These are phyloP conservation scores for Ypsolopha scabrella DNA, from an alignment of 2,888 invertebrate species.

Conservation along the genomic window DNA sequence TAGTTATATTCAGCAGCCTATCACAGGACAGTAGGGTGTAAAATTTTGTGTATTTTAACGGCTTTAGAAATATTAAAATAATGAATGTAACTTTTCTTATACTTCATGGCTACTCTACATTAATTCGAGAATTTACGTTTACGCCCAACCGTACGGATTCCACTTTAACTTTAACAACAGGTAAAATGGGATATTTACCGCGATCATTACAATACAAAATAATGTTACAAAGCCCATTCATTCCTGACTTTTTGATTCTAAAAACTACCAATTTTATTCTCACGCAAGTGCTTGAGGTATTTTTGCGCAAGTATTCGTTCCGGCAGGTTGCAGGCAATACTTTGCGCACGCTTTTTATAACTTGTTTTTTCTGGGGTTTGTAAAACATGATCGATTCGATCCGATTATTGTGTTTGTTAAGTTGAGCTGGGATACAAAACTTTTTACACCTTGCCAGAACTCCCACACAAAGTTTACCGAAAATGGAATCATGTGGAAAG, in stretches of 20 bases:
- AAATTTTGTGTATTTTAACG: not conserved
- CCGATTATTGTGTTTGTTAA: constrained; percentile 54
- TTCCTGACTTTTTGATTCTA: constrained; percentile 18
- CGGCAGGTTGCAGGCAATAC: constrained; percentile 16
- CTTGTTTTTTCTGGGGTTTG: constrained; percentile 4
- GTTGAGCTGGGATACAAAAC: constrained; percentile 21
- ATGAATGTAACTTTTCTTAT: too few species aligned
- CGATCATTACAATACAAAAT: constrained; percentile 34
- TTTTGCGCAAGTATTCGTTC: constrained; percentile 4
- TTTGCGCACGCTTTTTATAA: constrained; percentile 15
- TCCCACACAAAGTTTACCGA: constrained; percentile 38
- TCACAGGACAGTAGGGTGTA: too few species aligned
- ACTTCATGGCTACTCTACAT: constrained; percentile 22
- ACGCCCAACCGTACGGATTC: not conserved
- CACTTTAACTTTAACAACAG: constrained; percentile 33
- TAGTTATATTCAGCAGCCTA: too few species aligned
- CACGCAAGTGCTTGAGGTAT: constrained; percentile 3
- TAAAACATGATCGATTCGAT: constrained; percentile 53
- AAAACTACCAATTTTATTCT: constrained; percentile 29
- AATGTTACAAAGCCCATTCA: constrained; percentile 46
- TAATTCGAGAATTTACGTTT: constrained; percentile 19
- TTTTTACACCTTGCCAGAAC: constrained; percentile 30
- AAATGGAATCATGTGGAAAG: not conserved
- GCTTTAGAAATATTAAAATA: too few species aligned
- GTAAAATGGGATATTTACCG: constrained; percentile 51